Percentiles rank a stretch among this genome's conserved stretches.
Conservation (phyloP, 2,797 vertebrate genomes). For the Buphagus erythrorhynchus region DNA sequence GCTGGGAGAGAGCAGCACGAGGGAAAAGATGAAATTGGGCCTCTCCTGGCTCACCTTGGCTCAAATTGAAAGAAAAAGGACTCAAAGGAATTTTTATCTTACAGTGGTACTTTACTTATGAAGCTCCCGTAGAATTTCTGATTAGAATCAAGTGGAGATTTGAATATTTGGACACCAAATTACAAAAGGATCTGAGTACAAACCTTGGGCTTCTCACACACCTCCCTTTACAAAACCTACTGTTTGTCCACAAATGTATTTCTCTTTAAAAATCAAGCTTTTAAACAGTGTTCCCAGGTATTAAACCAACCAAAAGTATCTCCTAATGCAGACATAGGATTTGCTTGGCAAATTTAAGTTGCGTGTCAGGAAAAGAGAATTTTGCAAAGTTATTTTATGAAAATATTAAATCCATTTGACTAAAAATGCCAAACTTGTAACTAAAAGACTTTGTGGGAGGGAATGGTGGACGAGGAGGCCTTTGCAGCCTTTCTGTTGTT, state of each 20-base stretch:
- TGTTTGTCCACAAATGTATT: neutral
- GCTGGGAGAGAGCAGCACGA: neutral
- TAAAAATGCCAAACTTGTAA: slow-evolving; percentile 10
- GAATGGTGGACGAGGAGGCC: neutral
- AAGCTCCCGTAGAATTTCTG: neutral
- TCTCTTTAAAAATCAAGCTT: neutral
- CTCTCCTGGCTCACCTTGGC: neutral
- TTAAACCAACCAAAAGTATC: neutral
- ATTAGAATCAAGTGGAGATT: neutral
- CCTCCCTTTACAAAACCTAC: neutral
- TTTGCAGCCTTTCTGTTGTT: slow-evolving; percentile 19
- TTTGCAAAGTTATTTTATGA: neutral
- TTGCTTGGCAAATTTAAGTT: neutral
- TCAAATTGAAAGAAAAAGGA: neutral
- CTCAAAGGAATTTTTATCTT: neutral
- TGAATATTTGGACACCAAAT: neutral
- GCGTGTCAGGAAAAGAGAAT: neutral
- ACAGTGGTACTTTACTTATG: neutral
- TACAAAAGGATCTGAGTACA: neutral
- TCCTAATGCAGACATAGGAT: neutral
- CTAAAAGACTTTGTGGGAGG: neutral
- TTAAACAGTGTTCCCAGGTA: neutral
- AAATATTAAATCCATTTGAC: neutral
- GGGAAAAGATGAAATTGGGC: neutral
- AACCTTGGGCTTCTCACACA: neutral